These are phyloP conservation scores for Myotis myotis DNA, from an alignment of 2,797 vertebrate genomes.

Conservation along the genomic window DNA sequence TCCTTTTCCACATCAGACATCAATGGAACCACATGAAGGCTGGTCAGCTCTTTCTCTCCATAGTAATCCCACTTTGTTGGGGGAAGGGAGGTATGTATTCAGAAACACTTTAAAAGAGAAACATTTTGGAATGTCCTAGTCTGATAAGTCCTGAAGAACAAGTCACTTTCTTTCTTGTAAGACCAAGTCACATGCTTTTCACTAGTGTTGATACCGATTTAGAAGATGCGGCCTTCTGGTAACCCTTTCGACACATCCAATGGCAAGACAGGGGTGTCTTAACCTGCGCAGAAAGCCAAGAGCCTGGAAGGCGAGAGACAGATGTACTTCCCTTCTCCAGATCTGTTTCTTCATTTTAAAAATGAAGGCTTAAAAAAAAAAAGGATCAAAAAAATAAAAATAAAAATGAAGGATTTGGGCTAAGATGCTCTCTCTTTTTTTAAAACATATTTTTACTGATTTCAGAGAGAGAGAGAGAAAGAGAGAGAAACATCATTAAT, in stretches of 20 bases:
- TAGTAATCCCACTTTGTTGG: neutral
- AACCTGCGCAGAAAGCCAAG: neutral
- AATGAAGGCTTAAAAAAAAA: neutral
- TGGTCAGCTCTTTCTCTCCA: neutral
- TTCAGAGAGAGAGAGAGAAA: too few relatives aligned
- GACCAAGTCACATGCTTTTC: neutral
- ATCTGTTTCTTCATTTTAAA: neutral
- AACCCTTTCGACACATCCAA: neutral
- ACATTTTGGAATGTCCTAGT: neutral
- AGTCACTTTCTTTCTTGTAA: constrained; percentile 35
- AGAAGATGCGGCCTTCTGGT: neutral
- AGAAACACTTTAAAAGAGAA: constrained; percentile 43
- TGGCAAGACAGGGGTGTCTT: neutral
- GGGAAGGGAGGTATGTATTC: neutral
- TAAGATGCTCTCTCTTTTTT: neutral
- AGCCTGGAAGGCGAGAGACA: neutral
- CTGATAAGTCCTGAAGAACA: neutral
- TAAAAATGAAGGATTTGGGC: neutral
- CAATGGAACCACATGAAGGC: neutral
- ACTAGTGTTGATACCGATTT: neutral
- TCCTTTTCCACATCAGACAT: neutral
- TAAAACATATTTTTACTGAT: too few relatives aligned
- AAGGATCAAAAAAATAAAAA: too few relatives aligned
- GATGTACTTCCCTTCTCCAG: neutral
- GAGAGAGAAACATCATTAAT: too few relatives aligned